Evolutionary conservation across 2,888 invertebrate species (phyloP), one percentile per base, ranked within the genome.

Genomic region (Archips xylosteana): DNA sequence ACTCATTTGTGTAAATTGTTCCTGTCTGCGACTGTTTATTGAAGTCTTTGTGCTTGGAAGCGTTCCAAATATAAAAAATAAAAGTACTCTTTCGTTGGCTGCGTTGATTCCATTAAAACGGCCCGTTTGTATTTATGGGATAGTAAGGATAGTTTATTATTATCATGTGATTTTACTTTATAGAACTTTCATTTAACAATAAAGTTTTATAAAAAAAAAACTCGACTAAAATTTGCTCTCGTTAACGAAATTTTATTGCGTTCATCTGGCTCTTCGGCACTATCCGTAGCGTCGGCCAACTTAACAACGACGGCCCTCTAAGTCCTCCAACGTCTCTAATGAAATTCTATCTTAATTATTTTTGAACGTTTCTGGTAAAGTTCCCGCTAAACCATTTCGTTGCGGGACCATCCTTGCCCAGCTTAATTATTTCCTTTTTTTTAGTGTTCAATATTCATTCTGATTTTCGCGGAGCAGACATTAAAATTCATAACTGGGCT

Each of bases 401-500:
- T 82, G 84, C 81, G 84, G 87, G 87, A 91, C 88, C 86, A 89
- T 89, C 84, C 87, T 86, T 89, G 85, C 83, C 82, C 80, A 81
- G 85, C 85, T 89, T 90, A 89, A 90, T 90, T 89, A 88, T 89
- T 90, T 89, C 84, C 86, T 88, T 88, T 87, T 90, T 90, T 87
- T 85, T 85, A 81, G 84, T 87, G 87, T 87, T 89, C 90, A 91
- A 92, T 92, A 92, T 92, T 89, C 89, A 87, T 91, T 88, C 82
- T 77, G 88, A 89, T 91, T 90, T 90, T 89, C 87, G 87, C 83
- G 79, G 86, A 87, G 87, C 80, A 85, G 86, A 87, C 87, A 90
- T 92, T 91, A 90, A 91, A 92, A 92, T 92, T 93, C 92, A 93
- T 91, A 90, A 89, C 89, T 88, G 81, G 80, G 88, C 89, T 87